phyloP scores from a whole-genome alignment of 2,113 vertebrate species.

The Upupa epops region DNA sequence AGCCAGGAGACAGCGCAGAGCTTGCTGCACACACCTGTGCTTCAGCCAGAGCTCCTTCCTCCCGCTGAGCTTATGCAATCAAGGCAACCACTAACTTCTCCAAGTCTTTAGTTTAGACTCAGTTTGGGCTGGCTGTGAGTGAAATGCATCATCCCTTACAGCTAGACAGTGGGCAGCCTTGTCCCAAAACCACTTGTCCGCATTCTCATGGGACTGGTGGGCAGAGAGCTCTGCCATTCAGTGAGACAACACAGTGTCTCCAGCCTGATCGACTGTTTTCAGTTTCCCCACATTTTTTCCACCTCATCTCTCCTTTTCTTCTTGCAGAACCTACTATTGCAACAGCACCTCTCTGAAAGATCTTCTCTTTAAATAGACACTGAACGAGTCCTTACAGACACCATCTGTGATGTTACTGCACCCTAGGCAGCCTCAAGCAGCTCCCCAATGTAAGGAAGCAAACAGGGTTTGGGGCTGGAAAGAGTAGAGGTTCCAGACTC shows the following conservation, averaged over 20 bases:
- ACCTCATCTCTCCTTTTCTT: not conserved
- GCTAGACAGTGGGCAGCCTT: not conserved
- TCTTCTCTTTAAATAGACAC: not conserved
- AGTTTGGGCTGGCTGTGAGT: not conserved
- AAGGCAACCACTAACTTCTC: conserved; percentile 45
- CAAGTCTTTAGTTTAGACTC: conserved; percentile 4
- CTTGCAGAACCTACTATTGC: not conserved
- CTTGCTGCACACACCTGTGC: conserved; percentile 11
- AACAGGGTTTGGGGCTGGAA: not conserved
- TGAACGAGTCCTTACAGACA: not conserved
- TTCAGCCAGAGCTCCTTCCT: conserved; percentile 44
- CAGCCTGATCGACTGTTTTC: not conserved
- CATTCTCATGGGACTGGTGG: rapidly evolving
- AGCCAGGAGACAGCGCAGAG: conserved; percentile 43
- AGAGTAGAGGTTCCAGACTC: not conserved
- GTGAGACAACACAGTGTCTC: not conserved
- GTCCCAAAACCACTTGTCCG: not conserved
- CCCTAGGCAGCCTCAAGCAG: rapidly evolving
- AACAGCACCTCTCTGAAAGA: not conserved
- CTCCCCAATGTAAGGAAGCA: not conserved
- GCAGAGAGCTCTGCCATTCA: not conserved
- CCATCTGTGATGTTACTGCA: not conserved
- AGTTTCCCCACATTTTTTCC: not conserved
- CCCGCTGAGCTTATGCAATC: conserved; percentile 15
- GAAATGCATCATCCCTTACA: not conserved